phyloP scores from a whole-genome alignment of 2,888 invertebrate species.

The Elegia similella region DNA sequence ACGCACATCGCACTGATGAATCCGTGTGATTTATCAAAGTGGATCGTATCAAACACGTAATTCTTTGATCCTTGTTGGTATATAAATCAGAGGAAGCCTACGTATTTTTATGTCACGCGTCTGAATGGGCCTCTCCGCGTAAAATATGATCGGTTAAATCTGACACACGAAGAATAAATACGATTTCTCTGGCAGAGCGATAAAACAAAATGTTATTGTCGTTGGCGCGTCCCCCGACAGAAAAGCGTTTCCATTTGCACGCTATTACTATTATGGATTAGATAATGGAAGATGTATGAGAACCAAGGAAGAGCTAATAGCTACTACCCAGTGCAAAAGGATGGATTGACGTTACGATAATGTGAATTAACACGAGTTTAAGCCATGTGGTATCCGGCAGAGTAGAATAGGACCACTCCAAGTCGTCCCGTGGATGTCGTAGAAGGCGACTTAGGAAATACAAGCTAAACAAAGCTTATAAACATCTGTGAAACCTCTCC shows the following conservation, averaged over 20 bases:
- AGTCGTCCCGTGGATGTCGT: no score
- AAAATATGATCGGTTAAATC: conserved; percentile 57
- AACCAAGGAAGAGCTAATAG: background rate
- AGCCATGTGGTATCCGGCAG: no score
- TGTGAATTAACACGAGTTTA: no score
- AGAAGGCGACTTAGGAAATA: no score
- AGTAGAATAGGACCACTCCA: no score
- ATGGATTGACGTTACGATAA: no score
- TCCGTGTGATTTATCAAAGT: conserved; percentile 35
- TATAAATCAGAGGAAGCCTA: conserved; percentile 50
- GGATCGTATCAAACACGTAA: conserved; percentile 42
- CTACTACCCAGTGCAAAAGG: no score
- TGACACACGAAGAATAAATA: conserved; percentile 47
- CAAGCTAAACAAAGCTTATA: no score
- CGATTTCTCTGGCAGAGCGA: conserved; percentile 39
- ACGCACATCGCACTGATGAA: conserved; percentile 21
- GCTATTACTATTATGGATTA: conserved; percentile 3
- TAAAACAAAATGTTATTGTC: conserved; percentile 39
- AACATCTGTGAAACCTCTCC: no score
- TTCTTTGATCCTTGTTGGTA: conserved; percentile 44
- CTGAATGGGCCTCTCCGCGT: conserved; percentile 41
- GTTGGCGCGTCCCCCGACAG: conserved; percentile 6
- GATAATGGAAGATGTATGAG: background rate
- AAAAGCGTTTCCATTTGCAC: conserved; percentile 7
- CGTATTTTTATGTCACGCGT: conserved; percentile 53